Evolutionary conservation across 2,888 invertebrate species (phyloP), one percentile per base, ranked within the genome.

Genomic region (Heteromyza rotundicornis): DNA sequence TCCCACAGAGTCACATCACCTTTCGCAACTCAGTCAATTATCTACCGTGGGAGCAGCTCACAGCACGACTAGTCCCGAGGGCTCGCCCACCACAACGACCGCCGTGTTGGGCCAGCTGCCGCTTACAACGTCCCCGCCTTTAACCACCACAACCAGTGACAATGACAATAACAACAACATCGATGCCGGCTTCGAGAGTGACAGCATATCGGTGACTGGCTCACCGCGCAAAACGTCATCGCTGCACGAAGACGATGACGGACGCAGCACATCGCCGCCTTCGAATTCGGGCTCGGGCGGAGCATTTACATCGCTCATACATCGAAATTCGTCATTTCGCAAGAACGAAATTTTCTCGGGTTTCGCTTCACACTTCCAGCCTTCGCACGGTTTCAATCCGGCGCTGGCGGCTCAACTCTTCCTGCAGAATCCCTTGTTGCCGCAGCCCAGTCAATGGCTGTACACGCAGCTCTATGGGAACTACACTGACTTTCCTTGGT

Each of bases 371-470:
- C 80, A 84, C 49, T 80, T 82, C 64, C 70, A 77, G 7, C 80
- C 80, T 14, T 73, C 84, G 75, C 83, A 83, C 66, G 79, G 85
- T 53, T 86, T 87, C 69, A 86, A 86, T 78, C 86, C 86, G 44
- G 86, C 87, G 1, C 71, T 87, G 71, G 90, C 90, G 0, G 90
- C 90, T 1, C 90, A 90, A 78, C 83, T 92, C 55, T 91, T 92
- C 75, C 85, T 92, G 36, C 91, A 92, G 75, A 88, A 90, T 2
- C 91, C 91, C 0, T 83, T 92, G 14, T 81, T 92, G 64, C 92
- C 91, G 1, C 90, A 91, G 1, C 91, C 91, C 5, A 89, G 89
- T 36, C 91, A 91, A 64, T 92, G 91, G 92, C 81, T 92, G 3
- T 92, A 92, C 74, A 90, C 90, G 0, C 92, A 92, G 74, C 84